Evolutionary conservation across 2,888 invertebrate genomes (phyloP), one percentile per base, ranked within the genome.

Genomic region (Eupithecia pulchellata): DNA sequence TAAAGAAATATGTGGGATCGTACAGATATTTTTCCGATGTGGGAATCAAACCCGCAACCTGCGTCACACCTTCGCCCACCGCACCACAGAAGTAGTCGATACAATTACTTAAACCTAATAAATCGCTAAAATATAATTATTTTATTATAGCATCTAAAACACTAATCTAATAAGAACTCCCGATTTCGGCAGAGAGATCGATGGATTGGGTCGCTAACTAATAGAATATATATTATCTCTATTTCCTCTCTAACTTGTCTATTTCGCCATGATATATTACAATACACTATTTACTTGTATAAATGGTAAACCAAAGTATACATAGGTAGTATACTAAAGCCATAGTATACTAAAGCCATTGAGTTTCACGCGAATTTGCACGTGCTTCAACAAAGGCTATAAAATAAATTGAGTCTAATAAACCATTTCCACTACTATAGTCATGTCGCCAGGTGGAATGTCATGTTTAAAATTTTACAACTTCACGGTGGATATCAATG

Each of bases 391-490:
- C n/a, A 66, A 74, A 68, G 75, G 72, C 69, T 78, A 77, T 83
- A 79, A 82, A 82, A 82, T 78, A 81, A 83, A 85, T 86, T 83
- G 84, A 79, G 77, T 78, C 75, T 86, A 84, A 84, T 81, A 75
- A 82, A 81, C 75, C 81, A 80, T 85, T 83, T 86, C 81, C 80
- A 81, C 77, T 2, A n/a, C 25, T 25, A 20, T 11, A 25, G 25
- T 76, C 74, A 76, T 62, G 52, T 52, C 42, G 57, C 29, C 36
- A 68, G 20, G 52, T 52, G 25, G 25, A 52, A 52, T 69, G 58
- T 69, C 69, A 73, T 69, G 64, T 72, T 69, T 36, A n/a, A 72
- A 70, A 67, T 69, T 20, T 75, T 73, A 72, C 64, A 57, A 52
- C 25, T n/a, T 8, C 42, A 42, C 14, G 34, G 14, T 36, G 17